Percentiles rank a stretch among this genome's conserved stretches.
These are phyloP conservation scores for Geophilus truncorum DNA, from an alignment of 2,888 invertebrate genomes.

Conservation along the genomic window DNA sequence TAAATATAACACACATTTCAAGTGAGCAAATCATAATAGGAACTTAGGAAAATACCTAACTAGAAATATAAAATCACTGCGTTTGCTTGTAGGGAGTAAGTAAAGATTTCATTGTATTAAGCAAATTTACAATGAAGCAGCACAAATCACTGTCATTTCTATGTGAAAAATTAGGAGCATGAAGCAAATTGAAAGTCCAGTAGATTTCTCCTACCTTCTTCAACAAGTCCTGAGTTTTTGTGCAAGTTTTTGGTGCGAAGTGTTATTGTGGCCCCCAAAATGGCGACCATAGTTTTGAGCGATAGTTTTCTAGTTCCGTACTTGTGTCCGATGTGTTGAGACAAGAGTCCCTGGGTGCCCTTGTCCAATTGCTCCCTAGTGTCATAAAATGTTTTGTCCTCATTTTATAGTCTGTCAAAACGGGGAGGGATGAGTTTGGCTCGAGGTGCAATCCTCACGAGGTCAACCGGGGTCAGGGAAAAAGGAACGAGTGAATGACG, in stretches of 20 bases:
- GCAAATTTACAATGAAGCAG: not conserved
- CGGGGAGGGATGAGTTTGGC: conserved; percentile 19
- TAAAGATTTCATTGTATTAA: not conserved
- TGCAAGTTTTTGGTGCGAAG: conserved; percentile 1
- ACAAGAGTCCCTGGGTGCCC: not conserved
- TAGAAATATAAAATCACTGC: not conserved
- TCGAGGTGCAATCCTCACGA: conserved; percentile 25
- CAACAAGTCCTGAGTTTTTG: conserved; percentile 1
- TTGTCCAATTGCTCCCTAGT: not conserved
- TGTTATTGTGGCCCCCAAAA: not conserved
- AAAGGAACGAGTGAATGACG: not conserved
- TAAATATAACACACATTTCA: not conserved
- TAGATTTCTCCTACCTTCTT: conserved; percentile 27
- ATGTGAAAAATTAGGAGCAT: not conserved
- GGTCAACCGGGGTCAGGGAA: conserved; percentile 28
- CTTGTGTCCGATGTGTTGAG: conserved; percentile 25
- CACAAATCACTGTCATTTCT: conserved; percentile 17
- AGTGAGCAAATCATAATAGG: conserved; percentile 19
- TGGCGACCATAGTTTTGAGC: not conserved
- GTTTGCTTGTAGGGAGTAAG: not conserved
- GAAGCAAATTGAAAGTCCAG: not conserved
- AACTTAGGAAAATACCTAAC: not conserved
- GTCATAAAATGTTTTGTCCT: conserved; percentile 27
- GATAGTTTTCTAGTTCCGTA: conserved; percentile 16
- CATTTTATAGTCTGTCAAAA: conserved; percentile 27